Evolutionary conservation across 2,888 invertebrate species (phyloP).

Genomic region (Mythimna loreyi): DNA sequence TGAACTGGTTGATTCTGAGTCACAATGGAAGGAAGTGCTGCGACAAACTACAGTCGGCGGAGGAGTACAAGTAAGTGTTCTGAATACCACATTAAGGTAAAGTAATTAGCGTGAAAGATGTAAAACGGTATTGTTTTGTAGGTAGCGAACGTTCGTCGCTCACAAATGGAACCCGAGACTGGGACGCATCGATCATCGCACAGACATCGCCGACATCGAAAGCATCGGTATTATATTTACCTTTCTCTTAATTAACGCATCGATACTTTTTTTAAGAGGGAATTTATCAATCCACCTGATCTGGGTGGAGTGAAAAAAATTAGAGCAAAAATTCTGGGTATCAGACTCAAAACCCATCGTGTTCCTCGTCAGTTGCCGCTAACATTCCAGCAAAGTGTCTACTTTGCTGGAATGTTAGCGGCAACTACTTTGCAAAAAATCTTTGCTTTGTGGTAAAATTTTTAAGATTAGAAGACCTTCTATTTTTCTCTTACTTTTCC

Average conservation of each 20-base stretch:
- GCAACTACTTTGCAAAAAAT: too few species aligned
- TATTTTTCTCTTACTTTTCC: slow-evolving; percentile 1
- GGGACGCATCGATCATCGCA: slow-evolving; percentile 91
- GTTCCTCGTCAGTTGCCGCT: too few species aligned
- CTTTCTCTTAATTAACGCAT: slow-evolving; percentile 6
- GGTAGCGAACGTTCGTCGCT: slow-evolving; percentile 93
- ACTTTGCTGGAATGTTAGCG: too few species aligned
- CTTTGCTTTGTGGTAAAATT: too few species aligned
- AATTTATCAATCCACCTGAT: too few species aligned
- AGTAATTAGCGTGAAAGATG: slow-evolving; percentile 11
- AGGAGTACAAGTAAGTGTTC: slow-evolving; percentile 84
- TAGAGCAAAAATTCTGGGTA: too few species aligned
- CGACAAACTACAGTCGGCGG: slow-evolving; percentile 92
- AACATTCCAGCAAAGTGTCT: too few species aligned
- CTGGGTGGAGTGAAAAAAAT: too few species aligned
- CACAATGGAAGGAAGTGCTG: slow-evolving; percentile 97
- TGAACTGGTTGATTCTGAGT: slow-evolving; percentile 96
- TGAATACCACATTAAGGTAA: slow-evolving; percentile 9
- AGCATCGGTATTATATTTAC: slow-evolving; percentile 88
- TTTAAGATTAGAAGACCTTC: too few species aligned
- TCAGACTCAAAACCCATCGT: too few species aligned
- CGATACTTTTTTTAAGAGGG: not conserved
- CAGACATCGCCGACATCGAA: slow-evolving; percentile 90
- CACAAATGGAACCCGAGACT: slow-evolving; percentile 86
- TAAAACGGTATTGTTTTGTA: slow-evolving; percentile 73